Percentiles rank a stretch among this genome's conserved stretches.
Evolutionary conservation across 2,113 vertebrate genomes (phyloP).

Genomic region (Lampris incognitus): DNA sequence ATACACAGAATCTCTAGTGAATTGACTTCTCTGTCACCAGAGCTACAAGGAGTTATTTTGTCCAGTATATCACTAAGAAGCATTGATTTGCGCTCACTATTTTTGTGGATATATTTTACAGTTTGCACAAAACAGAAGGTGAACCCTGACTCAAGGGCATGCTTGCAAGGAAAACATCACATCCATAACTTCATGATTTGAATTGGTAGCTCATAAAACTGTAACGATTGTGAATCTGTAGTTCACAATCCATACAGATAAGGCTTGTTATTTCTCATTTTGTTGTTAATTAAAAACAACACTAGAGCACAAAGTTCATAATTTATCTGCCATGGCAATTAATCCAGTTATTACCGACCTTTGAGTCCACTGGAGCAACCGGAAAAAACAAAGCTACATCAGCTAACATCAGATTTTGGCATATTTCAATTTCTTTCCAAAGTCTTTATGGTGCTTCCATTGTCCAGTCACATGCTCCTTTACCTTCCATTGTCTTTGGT

Average conservation of each 20-base stretch:
- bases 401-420: neutral
- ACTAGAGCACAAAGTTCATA: neutral
- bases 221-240: too few relatives aligned
- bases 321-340: neutral
- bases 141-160: neutral
- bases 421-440: neutral
- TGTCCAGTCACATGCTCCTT: conserved; percentile 19
- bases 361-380: neutral
- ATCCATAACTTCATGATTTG: neutral
- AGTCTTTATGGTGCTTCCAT: conserved; percentile 12
- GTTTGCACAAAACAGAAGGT: neutral
- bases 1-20: too few relatives aligned
- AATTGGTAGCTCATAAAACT: neutral
- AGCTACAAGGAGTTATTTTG: too few relatives aligned
- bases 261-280: neutral
- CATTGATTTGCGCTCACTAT: neutral
- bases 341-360: neutral
- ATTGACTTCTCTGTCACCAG: too few relatives aligned
- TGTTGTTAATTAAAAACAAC: neutral
- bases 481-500: conserved; percentile 21
- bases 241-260: neutral
- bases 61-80: neutral
- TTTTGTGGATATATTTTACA: neutral
- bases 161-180: neutral
- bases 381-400: neutral